phyloP scores from a whole-genome alignment of 2,113 vertebrate species.

The Calidris pugnax region DNA sequence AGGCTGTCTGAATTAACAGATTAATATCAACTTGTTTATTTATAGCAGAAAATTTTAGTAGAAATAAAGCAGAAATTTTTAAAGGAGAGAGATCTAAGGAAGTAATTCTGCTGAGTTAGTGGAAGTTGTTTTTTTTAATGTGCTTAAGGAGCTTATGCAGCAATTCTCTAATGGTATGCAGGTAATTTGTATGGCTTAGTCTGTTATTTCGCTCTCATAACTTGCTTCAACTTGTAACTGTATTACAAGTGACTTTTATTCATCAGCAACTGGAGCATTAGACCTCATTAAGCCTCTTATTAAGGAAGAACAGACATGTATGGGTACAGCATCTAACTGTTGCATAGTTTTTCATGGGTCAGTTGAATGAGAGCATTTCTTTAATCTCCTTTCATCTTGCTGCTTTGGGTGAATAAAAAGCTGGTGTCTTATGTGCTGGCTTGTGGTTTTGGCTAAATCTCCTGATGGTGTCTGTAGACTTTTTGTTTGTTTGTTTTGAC shows the following conservation, averaged over 20 bases:
- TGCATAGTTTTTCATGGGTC: background rate
- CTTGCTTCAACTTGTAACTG: background rate
- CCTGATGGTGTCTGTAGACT: background rate
- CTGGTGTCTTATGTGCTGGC: background rate
- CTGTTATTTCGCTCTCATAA: background rate
- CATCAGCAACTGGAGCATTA: background rate
- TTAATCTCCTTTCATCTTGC: background rate
- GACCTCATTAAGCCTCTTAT: constrained; percentile 4
- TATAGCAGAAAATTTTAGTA: background rate
- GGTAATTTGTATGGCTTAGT: background rate
- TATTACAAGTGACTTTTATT: constrained; percentile 18
- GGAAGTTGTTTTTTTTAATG: background rate
- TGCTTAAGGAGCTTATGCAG: background rate
- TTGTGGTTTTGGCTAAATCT: background rate
- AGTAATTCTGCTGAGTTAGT: constrained; percentile 3
- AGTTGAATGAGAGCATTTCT: background rate
- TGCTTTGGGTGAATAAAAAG: background rate
- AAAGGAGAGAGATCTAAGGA: background rate
- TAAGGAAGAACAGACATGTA: background rate
- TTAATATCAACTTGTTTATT: background rate
- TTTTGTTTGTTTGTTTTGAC: background rate
- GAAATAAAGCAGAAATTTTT: background rate
- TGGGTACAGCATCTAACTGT: background rate
- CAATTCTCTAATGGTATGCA: background rate
- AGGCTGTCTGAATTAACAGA: background rate